Evolutionary conservation across 2,113 vertebrate species (phyloP).

Genomic region (Lophochroa leadbeateri): DNA sequence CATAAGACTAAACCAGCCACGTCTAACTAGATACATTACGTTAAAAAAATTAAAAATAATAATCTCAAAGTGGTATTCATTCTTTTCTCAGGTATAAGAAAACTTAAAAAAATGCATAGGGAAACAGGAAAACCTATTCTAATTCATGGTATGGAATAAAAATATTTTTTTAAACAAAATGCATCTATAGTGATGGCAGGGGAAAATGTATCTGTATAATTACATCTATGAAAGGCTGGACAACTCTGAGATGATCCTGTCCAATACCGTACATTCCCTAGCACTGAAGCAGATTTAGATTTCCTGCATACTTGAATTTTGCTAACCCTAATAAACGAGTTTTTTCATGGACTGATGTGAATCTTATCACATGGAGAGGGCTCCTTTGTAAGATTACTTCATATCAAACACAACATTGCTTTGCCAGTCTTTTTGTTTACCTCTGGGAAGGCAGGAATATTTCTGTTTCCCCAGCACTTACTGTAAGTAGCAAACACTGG

Average conservation of each 20-base stretch:
- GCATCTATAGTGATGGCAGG: accelerated
- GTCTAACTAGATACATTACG: background rate
- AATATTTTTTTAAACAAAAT: background rate
- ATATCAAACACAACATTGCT: background rate
- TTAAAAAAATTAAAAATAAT: background rate
- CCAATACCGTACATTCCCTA: background rate
- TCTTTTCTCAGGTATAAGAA: background rate
- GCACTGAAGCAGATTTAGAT: background rate
- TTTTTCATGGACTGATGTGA: background rate
- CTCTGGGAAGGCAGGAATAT: background rate
- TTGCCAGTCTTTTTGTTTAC: background rate
- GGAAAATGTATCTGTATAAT: background rate
- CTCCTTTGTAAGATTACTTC: background rate
- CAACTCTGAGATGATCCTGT: background rate
- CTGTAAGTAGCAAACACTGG: background rate
- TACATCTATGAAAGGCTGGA: background rate
- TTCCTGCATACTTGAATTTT: background rate
- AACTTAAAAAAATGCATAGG: background rate
- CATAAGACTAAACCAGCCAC: background rate
- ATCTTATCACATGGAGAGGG: background rate
- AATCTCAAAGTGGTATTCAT: background rate
- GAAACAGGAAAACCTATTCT: background rate
- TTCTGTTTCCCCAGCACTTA: background rate
- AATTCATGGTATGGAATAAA: background rate
- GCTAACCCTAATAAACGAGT: background rate